Evolutionary conservation across 2,797 vertebrate species (phyloP), one percentile per base, ranked within the genome.

Genomic region (Hippocampus kuda): DNA sequence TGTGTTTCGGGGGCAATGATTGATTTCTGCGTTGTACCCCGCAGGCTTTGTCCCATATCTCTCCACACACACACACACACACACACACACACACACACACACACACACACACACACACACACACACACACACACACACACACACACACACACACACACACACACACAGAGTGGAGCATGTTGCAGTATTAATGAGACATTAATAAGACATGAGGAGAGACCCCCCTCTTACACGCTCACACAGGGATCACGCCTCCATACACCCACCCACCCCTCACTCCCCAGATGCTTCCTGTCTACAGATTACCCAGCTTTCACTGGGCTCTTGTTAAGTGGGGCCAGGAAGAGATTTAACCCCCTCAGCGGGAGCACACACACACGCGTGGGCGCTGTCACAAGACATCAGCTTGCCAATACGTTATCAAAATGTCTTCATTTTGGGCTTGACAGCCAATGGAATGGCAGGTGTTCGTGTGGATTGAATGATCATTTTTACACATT

Each of bases 111-210:
- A 30, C 27, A 30, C 67, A 74, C 76, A 75, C 67, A 75, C 66
- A 80, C 77, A 75, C 77, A 75, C 84, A 82, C 30, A 34, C 80
- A 76, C 63, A 75, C 78, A 74, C 65, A 74, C 67, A 62, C 68
- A 59, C 79, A 76, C 63, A 75, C 78, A 74, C 66, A 74, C 67
- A 60, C 70, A 59, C 67, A 74, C 76, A 74, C 67, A 75, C 66
- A 80, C 77, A 75, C 77, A 75, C 84, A 82, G 67, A 77, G 74
- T 60, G 68, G 76, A 79, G 72, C 80, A 78, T 85, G 78, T 88
- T 91, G 88, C 88, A 91, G 84, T 91, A 90, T 91, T 91, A 88
- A 91, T 90, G 88, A 88, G 85, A 85, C 83, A 90, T 92, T 89
- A 92, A 92, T 92, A 91, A 92, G 86, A 88, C 84, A 91, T 91